These are phyloP conservation scores for Dromaius novaehollandiae DNA, from an alignment of 2,113 vertebrate genomes.

Conservation along the genomic window DNA sequence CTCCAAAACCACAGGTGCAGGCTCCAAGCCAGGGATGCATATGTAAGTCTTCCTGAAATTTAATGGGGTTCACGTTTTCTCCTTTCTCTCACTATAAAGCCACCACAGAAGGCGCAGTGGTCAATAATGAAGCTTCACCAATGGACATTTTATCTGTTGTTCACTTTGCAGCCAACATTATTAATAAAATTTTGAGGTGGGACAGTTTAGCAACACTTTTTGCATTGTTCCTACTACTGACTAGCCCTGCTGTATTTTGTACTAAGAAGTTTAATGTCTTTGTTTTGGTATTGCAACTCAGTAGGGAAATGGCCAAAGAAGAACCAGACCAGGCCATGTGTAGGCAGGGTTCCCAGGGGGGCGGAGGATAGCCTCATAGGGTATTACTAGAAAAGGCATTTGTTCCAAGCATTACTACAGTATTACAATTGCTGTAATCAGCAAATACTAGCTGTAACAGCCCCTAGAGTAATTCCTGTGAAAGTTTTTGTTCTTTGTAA, in stretches of 20 bases:
- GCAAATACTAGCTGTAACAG: not conserved
- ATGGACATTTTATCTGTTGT: not conserved
- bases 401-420: not conserved
- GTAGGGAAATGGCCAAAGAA: not conserved
- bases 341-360: not conserved
- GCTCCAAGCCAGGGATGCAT: conserved; percentile 39
- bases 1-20: conserved; percentile 65
- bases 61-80: not conserved
- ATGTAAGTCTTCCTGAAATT: conserved; percentile 27
- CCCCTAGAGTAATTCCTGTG: not conserved
- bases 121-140: not conserved
- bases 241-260: not conserved
- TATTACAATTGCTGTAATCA: not conserved
- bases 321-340: not conserved
- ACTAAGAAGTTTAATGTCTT: not conserved
- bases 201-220: not conserved
- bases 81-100: not conserved
- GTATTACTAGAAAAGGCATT: not conserved
- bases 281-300: not conserved
- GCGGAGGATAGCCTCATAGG: not conserved
- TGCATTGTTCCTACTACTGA: not conserved
- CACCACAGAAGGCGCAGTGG: not conserved
- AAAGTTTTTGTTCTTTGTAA: not conserved
- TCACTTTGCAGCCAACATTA: not conserved
- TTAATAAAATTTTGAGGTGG: not conserved